Base-by-base conservation (phyloP, 1,140 invertebrate species). In the Araneus ventricosus region DNA sequence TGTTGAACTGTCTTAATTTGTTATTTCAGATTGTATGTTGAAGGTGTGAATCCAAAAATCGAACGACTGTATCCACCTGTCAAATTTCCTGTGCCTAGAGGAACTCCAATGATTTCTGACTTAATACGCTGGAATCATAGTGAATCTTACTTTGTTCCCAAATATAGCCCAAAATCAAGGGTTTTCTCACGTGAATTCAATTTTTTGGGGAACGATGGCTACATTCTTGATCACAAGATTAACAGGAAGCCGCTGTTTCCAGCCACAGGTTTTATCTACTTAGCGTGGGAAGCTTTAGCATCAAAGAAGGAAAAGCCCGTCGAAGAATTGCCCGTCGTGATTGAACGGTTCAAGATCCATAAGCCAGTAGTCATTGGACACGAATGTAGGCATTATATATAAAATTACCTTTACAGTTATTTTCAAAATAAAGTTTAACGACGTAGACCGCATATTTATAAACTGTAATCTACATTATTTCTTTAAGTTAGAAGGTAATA, bases 231-330 rank as follows among this genome's bases (percentile, higher is more conserved):
- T 52, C 99, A 99, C 95, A 96, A 96, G 17, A 99, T 99, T 94
- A 99, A 99, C 96, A 99, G 99, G n/a, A 96, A 98, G 95, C 96
- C 99, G 57, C 95, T 99, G 4, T 99, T 98, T 96, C 99, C 99
- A 22, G 99, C 98, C 75, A 99, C 99, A 41, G 99, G 98, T 22
- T 99, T 99, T 95, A 96, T 99, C 96, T 97, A 97, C 2, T 95
- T 99, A 3, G 98, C 98, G 0, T 99, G 99, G 99, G 97, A 97
- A 95, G 98, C 98, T 0, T 97, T 98, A 92, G 98, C 98, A 4
- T 52, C 20, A 14, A 90, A 91, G 24, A 27, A 45, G 7, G 5
- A 79, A 24, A 75, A 52, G 27, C 0, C 10, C 34, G 24, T n/a
- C 93, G 97, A 98, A 94, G 97, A 98, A 94, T 96, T 93, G n/a